A percentile compares a stretch with the other conserved stretches of the same genome.
These are phyloP conservation scores for Pyrrhosoma nymphula DNA, from an alignment of 2,888 invertebrate genomes.

Conservation along the genomic window DNA sequence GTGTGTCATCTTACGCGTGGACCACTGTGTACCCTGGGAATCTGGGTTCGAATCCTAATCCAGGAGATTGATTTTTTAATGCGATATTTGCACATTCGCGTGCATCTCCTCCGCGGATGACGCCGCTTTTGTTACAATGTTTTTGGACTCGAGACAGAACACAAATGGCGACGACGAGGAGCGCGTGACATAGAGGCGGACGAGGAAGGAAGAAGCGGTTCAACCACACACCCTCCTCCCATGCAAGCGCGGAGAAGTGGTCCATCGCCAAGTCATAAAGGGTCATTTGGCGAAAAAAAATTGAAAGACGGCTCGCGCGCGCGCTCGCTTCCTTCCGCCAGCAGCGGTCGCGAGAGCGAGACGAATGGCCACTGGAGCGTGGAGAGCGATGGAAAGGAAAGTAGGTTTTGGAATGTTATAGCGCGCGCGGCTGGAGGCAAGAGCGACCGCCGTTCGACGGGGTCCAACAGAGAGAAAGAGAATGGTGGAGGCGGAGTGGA, in stretches of 20 bases:
- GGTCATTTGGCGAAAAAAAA: background rate
- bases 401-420: conserved; percentile 30
- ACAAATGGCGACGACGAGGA: background rate
- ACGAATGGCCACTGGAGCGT: conserved; percentile 49
- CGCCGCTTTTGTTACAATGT: too few relatives aligned
- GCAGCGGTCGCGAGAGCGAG: conserved; percentile 50
- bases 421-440: too few relatives aligned
- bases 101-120: too few relatives aligned
- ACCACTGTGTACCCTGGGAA: too few relatives aligned
- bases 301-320: background rate
- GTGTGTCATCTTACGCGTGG: too few relatives aligned
- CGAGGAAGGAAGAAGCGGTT: background rate
- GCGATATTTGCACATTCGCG: background rate
- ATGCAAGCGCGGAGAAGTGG: background rate
- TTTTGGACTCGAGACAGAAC: background rate
- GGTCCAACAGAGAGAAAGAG: conserved; percentile 29
- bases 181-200: background rate
- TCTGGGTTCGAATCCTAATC: too few relatives aligned
- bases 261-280: background rate
- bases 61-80: background rate
- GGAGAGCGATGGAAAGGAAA: conserved; percentile 46
- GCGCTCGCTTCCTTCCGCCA: conserved; percentile 37
- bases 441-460: background rate
- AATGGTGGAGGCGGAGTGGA: background rate
- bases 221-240: background rate